These are phyloP conservation scores for Metacarcinus magister DNA, from an alignment of 2,888 invertebrate genomes.

Conservation along the genomic window DNA sequence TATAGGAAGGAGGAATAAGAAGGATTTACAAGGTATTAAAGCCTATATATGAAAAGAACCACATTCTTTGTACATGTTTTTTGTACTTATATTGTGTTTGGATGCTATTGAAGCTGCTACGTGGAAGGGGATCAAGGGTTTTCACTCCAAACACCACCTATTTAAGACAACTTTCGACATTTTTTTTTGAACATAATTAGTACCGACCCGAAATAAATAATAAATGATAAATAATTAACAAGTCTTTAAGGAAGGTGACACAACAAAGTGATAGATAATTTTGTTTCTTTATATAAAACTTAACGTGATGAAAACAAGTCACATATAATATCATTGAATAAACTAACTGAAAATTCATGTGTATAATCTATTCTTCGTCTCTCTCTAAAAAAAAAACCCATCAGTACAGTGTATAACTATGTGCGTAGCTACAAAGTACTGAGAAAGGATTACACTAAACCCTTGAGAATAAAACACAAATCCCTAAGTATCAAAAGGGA, in stretches of 20 bases:
- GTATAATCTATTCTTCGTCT: not conserved
- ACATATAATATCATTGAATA: not conserved
- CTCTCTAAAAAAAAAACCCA: not conserved
- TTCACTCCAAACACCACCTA: not conserved
- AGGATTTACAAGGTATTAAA: conserved; percentile 35
- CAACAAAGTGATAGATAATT: too few relatives aligned
- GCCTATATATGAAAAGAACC: not conserved
- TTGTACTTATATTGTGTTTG: not conserved
- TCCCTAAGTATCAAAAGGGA: too few relatives aligned
- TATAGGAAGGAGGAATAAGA: not conserved
- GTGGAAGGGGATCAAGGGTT: not conserved
- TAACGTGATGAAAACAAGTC: too few relatives aligned
- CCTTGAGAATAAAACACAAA: too few relatives aligned
- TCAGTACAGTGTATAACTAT: too few relatives aligned
- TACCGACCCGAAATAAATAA: not conserved
- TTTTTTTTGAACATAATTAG: not conserved
- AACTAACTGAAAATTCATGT: not conserved
- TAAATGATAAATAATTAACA: not conserved
- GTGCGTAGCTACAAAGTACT: too few relatives aligned
- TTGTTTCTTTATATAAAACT: too few relatives aligned
- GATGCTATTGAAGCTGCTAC: not conserved
- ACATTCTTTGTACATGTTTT: conserved; percentile 17
- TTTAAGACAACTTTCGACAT: not conserved
- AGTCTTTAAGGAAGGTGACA: not conserved
- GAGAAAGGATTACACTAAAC: too few relatives aligned